These are phyloP conservation scores for Pterocles gutturalis DNA, from an alignment of 2,113 vertebrate genomes.

Conservation along the genomic window DNA sequence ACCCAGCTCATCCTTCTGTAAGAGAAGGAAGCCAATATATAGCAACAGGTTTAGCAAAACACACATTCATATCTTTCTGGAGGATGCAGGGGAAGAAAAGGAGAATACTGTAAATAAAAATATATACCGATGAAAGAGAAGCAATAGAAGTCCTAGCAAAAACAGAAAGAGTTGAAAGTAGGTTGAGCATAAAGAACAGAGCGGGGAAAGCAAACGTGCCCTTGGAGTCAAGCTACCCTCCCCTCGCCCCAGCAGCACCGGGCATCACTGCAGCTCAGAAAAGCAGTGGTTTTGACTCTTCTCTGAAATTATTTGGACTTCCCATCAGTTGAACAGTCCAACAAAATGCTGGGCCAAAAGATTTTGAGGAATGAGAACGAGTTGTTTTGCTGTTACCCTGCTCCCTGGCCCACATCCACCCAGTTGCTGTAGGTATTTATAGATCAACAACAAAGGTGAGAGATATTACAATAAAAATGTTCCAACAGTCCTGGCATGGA, in stretches of 20 bases:
- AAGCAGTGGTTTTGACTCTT: background rate
- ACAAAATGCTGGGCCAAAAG: accelerated
- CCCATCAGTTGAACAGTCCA: accelerated
- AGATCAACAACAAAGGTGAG: accelerated
- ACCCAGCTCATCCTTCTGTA: background rate
- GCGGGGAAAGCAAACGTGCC: background rate
- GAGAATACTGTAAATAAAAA: background rate
- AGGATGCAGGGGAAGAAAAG: background rate
- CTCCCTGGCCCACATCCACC: background rate
- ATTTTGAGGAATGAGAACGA: no score
- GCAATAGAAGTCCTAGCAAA: background rate
- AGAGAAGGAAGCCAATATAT: background rate
- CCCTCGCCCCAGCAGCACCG: background rate
- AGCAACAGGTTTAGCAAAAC: background rate
- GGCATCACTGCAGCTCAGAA: accelerated
- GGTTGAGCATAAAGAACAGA: background rate
- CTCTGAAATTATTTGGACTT: background rate
- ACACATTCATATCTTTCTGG: background rate
- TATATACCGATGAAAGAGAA: background rate
- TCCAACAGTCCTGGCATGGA: accelerated
- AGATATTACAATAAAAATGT: background rate
- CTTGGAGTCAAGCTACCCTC: background rate
- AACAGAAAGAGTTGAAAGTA: background rate
- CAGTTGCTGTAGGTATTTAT: accelerated
- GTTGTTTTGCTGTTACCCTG: no score